Evolutionary conservation across 2,888 invertebrate species (phyloP).

Genomic region (Gari tellinella): DNA sequence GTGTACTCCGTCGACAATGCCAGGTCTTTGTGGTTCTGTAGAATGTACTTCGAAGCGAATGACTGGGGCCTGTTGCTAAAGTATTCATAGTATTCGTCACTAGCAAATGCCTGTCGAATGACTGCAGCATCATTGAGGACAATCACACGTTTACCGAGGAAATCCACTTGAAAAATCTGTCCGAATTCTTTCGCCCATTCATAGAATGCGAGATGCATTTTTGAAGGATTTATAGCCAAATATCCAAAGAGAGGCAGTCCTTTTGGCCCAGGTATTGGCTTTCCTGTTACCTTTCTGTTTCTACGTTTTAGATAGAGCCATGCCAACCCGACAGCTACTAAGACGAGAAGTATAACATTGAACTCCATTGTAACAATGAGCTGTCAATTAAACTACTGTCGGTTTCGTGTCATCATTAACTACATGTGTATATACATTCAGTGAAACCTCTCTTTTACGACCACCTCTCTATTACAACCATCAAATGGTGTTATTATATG

Average conservation of each 20-base stretch:
- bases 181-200: slow-evolving; percentile 23
- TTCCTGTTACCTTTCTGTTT: neutral
- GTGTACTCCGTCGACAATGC: neutral
- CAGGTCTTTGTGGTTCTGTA: slow-evolving; percentile 7
- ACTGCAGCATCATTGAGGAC: slow-evolving; percentile 27
- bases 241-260: slow-evolving; percentile 23
- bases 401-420: no score
- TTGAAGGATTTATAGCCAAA: slow-evolving; percentile 10
- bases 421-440: no score
- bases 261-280: slow-evolving; percentile 19
- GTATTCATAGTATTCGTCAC: slow-evolving; percentile 9
- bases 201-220: slow-evolving; percentile 24
- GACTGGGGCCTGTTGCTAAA: slow-evolving; percentile 18
- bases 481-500: no score
- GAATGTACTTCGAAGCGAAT: slow-evolving; percentile 8
- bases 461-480: no score
- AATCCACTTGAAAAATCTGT: slow-evolving; percentile 7
- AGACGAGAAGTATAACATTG: no score
- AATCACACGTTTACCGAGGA: slow-evolving; percentile 24
- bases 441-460: no score
- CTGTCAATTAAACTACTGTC: no score
- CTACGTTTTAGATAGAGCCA: no score
- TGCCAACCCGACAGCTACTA: no score
- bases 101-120: slow-evolving; percentile 16
- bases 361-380: no score